These are phyloP conservation scores for Paragorgia papillata DNA, from an alignment of 92 coral and sea anemone species.

Conservation along the genomic window DNA sequence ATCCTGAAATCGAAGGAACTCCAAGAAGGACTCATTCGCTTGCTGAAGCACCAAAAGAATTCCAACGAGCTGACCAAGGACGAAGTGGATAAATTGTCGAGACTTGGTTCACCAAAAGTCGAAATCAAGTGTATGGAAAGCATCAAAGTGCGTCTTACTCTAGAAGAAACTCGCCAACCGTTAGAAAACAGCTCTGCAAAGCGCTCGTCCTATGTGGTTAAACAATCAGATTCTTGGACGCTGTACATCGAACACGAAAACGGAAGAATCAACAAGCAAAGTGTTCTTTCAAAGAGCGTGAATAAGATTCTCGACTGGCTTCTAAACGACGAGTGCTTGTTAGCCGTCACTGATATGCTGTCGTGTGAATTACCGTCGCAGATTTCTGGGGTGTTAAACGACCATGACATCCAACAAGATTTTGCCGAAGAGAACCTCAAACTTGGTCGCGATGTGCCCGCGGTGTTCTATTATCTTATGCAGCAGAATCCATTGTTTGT, in stretches of 20 bases:
- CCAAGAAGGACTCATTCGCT: conserved; percentile 70
- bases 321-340: conserved; percentile 30
- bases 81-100: conserved; percentile 68
- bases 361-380: conserved; percentile 32
- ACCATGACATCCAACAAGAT: conserved; percentile 57
- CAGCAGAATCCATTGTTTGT: conserved; percentile 55
- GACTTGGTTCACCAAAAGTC: conserved; percentile 59
- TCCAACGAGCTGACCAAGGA: conserved; percentile 84
- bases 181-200: not conserved
- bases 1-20: conserved; percentile 7
- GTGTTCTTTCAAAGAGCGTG: conserved; percentile 49
- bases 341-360: conserved; percentile 47
- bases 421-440: conserved; percentile 27
- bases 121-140: conserved; percentile 62
- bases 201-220: conserved; percentile 40
- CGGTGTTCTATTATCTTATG: conserved; percentile 63
- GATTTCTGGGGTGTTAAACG: conserved; percentile 54
- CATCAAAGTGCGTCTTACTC: not conserved
- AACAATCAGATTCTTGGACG: conserved; percentile 69
- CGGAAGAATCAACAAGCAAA: conserved; percentile 33
- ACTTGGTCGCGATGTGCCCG: conserved; percentile 67
- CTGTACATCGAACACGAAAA: conserved; percentile 67
- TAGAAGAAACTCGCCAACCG: not conserved
- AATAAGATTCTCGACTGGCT: conserved; percentile 56
- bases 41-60: conserved; percentile 83